Conservation (phyloP, 1,140 invertebrate species). For the Drosophila carrolli region DNA sequence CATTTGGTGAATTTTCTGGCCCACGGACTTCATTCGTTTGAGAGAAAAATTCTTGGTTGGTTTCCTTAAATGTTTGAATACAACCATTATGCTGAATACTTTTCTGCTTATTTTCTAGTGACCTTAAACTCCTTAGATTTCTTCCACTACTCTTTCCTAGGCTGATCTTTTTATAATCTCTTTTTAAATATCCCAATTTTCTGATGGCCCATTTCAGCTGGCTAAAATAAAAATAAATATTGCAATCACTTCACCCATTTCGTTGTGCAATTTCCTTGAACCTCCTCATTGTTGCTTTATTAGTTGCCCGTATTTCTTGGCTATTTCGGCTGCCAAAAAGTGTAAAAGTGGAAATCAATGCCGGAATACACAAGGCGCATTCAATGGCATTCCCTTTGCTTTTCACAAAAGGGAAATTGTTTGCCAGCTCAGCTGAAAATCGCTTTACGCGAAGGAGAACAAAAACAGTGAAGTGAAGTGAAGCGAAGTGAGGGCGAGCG, state of each 20-base stretch:
- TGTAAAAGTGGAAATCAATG: slow-evolving; percentile 41
- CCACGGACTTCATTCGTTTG: too few relatives aligned
- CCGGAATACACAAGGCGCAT: slow-evolving; percentile 7
- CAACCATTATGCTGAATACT: too few relatives aligned
- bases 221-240: not conserved
- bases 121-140: not conserved
- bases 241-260: not conserved
- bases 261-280: not conserved
- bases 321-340: slow-evolving; percentile 14
- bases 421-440: slow-evolving; percentile 60
- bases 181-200: not conserved
- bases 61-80: not conserved
- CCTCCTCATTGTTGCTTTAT: slow-evolving; percentile 11
- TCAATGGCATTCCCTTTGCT: slow-evolving; percentile 16
- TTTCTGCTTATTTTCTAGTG: not conserved
- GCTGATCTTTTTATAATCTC: not conserved
- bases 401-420: slow-evolving; percentile 46
- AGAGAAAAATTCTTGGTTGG: not conserved
- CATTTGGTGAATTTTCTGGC: not conserved
- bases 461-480: slow-evolving; percentile 1
- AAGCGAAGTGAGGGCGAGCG: not conserved
- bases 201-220: not conserved
- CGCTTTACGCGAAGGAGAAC: slow-evolving; percentile 41
- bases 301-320: slow-evolving; percentile 1
- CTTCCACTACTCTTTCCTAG: too few relatives aligned